Percentiles rank a stretch among this genome's conserved stretches.
Evolutionary conservation across 2,113 vertebrate genomes (phyloP).

Genomic region (Oophaga pumilio): DNA sequence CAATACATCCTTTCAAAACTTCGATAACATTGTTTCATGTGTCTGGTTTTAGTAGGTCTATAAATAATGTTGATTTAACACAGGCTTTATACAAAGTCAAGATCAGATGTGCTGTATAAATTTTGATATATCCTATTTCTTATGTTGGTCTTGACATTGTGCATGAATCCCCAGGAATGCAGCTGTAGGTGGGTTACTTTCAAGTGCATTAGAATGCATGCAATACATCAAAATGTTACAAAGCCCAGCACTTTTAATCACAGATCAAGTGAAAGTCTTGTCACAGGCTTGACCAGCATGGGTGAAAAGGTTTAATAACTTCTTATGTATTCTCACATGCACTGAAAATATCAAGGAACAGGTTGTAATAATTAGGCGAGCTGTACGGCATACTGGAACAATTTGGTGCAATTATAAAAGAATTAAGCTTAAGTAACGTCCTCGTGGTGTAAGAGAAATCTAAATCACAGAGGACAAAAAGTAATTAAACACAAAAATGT

Average conservation of each 20-base stretch:
- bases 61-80: constrained; percentile 18
- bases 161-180: constrained; percentile 28
- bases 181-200: constrained; percentile 39
- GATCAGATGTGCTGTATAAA: constrained; percentile 33
- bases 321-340: constrained; percentile 36
- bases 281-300: constrained; percentile 46
- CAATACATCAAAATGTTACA: constrained; percentile 30
- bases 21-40: constrained; percentile 1
- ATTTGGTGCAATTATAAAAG: constrained; percentile 56
- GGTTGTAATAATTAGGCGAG: constrained; percentile 56
- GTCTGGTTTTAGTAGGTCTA: neutral
- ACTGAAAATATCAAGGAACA: constrained; percentile 51
- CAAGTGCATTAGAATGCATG: constrained; percentile 38
- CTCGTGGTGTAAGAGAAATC: constrained; percentile 1
- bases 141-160: constrained; percentile 29
- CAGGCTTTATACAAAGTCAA: neutral
- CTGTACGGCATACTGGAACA: constrained; percentile 43
- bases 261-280: constrained; percentile 54
- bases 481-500: neutral
- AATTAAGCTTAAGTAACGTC: constrained; percentile 43
- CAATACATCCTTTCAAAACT: neutral
- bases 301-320: constrained; percentile 53
- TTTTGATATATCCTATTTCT: constrained; percentile 23
- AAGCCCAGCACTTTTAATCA: constrained; percentile 41
- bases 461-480: constrained; percentile 17